Conservation (phyloP, 2,888 invertebrate genomes). For the Gymnoscelis rufifasciata region DNA sequence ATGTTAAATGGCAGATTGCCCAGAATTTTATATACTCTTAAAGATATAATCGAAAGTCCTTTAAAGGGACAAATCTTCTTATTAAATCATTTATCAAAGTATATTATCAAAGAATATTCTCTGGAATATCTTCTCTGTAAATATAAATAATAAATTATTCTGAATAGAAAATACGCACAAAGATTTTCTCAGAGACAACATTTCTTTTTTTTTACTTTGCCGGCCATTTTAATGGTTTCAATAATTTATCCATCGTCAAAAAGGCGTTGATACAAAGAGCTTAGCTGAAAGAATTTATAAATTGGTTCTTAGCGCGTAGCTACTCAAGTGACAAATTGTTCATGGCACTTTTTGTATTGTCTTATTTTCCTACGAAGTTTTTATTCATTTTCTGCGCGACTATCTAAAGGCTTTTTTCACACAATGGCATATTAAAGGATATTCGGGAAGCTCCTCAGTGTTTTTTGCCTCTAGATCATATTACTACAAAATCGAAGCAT, state of each 20-base stretch:
- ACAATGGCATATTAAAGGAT: too few relatives aligned
- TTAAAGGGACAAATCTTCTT: too few relatives aligned
- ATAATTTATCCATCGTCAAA: constrained; percentile 5
- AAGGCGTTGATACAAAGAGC: constrained; percentile 19
- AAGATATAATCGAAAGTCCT: not conserved
- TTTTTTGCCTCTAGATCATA: too few relatives aligned
- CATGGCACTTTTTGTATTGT: constrained; percentile 33
- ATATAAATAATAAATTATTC: not conserved
- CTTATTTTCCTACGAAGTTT: constrained; percentile 38
- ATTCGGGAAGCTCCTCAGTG: too few relatives aligned
- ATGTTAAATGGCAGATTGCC: too few relatives aligned
- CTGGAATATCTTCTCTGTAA: not conserved
- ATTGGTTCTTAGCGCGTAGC: constrained; percentile 19
- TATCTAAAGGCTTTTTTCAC: not conserved
- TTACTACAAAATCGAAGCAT: too few relatives aligned
- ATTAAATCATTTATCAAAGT: too few relatives aligned
- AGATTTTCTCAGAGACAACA: not conserved
- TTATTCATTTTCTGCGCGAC: constrained; percentile 40
- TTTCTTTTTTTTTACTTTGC: constrained; percentile 1
- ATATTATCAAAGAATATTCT: not conserved
- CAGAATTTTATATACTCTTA: too few relatives aligned
- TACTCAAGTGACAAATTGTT: constrained; percentile 31
- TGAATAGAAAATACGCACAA: not conserved
- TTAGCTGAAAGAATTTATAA: constrained; percentile 13
- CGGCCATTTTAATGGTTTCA: constrained; percentile 3